Conservation (phyloP, 1,140 invertebrate species). For the Cotesia vestalis region DNA sequence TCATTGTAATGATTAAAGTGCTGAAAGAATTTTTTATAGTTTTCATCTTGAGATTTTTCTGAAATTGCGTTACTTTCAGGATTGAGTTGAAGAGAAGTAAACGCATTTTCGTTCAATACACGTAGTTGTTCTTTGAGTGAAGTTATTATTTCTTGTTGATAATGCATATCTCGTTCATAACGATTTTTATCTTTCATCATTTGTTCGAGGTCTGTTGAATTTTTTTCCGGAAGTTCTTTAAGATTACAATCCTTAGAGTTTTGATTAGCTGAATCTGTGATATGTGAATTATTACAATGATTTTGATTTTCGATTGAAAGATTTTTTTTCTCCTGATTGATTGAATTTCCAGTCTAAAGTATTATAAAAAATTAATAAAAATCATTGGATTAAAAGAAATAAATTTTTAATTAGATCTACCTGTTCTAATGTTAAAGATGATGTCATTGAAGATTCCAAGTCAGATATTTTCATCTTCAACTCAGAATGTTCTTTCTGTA, state of each 20-base stretch:
- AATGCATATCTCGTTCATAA: constrained; percentile 33
- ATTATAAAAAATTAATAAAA: too few relatives aligned
- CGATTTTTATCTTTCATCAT: background rate
- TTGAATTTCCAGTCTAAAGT: too few relatives aligned
- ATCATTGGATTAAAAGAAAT: too few relatives aligned
- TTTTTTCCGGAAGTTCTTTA: background rate
- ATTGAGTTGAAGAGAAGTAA: constrained; percentile 50
- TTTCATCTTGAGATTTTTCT: constrained; percentile 34
- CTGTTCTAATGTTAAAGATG: too few relatives aligned
- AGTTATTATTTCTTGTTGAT: constrained; percentile 38
- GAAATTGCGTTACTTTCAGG: constrained; percentile 43
- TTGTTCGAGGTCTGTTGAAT: background rate
- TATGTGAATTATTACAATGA: too few relatives aligned
- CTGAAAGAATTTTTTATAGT: constrained; percentile 49
- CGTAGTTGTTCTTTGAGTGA: constrained; percentile 40
- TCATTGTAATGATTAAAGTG: constrained; percentile 64
- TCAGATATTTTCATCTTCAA: too few relatives aligned
- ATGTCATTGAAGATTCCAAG: too few relatives aligned
- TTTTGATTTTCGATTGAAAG: too few relatives aligned
- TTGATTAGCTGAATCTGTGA: too few relatives aligned
- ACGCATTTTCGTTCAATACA: constrained; percentile 35
- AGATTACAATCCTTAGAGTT: background rate
- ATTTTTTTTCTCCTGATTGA: background rate
- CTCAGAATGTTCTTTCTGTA: too few relatives aligned
- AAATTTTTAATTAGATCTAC: too few relatives aligned